Evolutionary conservation across 1,140 invertebrate species (phyloP).

Genomic region (Drosophila orosa): DNA sequence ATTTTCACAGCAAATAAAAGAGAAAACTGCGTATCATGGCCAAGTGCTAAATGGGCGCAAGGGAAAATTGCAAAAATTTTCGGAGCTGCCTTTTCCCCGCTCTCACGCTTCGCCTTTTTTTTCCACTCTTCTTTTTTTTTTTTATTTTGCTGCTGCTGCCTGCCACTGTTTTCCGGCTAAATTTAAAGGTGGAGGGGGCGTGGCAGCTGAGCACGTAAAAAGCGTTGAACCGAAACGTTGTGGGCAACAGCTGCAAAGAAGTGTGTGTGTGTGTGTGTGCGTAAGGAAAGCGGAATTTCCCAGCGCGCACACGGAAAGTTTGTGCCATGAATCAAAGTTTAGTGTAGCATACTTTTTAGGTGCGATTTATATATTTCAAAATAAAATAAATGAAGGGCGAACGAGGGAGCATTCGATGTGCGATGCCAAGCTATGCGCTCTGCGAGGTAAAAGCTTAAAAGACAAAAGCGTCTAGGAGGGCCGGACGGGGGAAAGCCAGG

Average conservation of each 20-base stretch:
- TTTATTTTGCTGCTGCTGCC: slow-evolving; percentile 2
- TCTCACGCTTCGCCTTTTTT: slow-evolving; percentile 22
- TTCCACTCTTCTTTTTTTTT: slow-evolving; percentile 10
- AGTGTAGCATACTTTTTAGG: slow-evolving; percentile 82
- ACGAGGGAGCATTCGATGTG: slow-evolving; percentile 52
- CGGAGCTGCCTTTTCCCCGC: slow-evolving; percentile 32
- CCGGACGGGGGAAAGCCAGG: neutral
- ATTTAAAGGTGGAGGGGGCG: slow-evolving; percentile 49
- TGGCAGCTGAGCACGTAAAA: slow-evolving; percentile 81
- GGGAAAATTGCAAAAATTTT: slow-evolving; percentile 77
- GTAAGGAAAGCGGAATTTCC: slow-evolving; percentile 76
- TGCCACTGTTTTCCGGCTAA: slow-evolving; percentile 37
- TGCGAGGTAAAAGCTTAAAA: slow-evolving; percentile 57
- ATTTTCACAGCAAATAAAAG: slow-evolving; percentile 83
- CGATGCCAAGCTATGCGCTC: slow-evolving; percentile 12
- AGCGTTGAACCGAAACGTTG: slow-evolving; percentile 80
- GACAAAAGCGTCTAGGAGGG: slow-evolving; percentile 67
- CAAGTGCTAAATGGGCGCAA: slow-evolving; percentile 78
- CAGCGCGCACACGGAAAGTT: slow-evolving; percentile 78
- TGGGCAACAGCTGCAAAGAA: slow-evolving; percentile 76
- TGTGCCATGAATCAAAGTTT: slow-evolving; percentile 81
- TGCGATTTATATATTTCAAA: slow-evolving; percentile 83
- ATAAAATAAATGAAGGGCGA: slow-evolving; percentile 82
- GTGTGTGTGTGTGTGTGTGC: slow-evolving; percentile 65
- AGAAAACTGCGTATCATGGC: slow-evolving; percentile 81